These are phyloP conservation scores for Podarcis lilfordi DNA, from an alignment of 2,797 vertebrate species.

Conservation along the genomic window DNA sequence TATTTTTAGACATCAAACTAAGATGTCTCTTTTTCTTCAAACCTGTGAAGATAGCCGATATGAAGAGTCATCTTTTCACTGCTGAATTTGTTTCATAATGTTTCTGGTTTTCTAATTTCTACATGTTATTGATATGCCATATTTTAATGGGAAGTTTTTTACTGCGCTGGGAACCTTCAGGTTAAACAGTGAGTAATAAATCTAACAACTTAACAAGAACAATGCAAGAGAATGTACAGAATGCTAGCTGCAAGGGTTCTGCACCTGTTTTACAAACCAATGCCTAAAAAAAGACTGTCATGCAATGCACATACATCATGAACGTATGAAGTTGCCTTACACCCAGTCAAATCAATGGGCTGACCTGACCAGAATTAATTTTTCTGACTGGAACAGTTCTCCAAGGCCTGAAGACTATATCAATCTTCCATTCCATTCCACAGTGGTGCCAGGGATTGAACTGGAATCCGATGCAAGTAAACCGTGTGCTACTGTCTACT, in stretches of 20 bases:
- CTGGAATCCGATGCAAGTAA: not conserved
- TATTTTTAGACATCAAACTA: no score
- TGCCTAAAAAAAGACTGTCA: not conserved
- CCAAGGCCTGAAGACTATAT: not conserved
- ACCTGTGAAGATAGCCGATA: no score
- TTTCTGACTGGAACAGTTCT: not conserved
- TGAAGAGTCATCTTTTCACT: no score
- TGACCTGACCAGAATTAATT: not conserved
- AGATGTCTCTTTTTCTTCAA: no score
- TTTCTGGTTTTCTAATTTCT: no score
- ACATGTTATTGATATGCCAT: no score
- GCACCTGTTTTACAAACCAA: not conserved
- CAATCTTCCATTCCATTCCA: not conserved
- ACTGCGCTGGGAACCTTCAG: no score
- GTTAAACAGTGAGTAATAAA: no score
- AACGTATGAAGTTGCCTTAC: not conserved
- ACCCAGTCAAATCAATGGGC: not conserved
- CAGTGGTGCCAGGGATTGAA: not conserved
- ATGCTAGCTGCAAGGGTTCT: not conserved
- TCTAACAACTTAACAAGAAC: no score
- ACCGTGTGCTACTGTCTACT: not conserved
- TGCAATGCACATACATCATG: not conserved
- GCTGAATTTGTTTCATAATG: no score
- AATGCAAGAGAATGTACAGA: not conserved
- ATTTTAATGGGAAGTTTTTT: no score